phyloP scores from a whole-genome alignment of 1,140 invertebrate species.

The Apolygus lucorum region DNA sequence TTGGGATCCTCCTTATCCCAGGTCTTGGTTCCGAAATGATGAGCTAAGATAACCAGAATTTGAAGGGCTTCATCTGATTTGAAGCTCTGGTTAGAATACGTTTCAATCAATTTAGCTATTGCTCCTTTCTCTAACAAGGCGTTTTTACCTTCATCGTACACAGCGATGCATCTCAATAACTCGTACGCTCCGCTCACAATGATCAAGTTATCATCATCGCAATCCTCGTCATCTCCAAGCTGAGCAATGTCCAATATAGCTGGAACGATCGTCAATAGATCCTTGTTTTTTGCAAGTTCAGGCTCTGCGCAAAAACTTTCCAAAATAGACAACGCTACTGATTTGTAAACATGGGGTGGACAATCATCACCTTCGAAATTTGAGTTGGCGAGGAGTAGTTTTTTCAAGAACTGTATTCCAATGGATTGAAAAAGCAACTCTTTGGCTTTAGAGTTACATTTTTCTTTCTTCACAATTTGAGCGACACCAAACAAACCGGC shows the following conservation, averaged over 20 bases:
- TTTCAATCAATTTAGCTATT: slow-evolving; percentile 69
- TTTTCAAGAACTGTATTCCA: slow-evolving; percentile 71
- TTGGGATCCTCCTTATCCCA: slow-evolving; percentile 61
- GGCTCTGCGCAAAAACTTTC: slow-evolving; percentile 71
- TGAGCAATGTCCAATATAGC: slow-evolving; percentile 73
- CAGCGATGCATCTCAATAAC: slow-evolving; percentile 68
- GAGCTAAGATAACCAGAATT: slow-evolving; percentile 62
- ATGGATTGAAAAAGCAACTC: slow-evolving; percentile 79
- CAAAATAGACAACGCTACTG: slow-evolving; percentile 73
- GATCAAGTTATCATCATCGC: slow-evolving; percentile 68
- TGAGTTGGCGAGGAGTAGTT: slow-evolving; percentile 54
- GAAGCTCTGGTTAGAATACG: slow-evolving; percentile 74
- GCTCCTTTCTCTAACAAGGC: slow-evolving; percentile 64
- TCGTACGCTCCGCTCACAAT: slow-evolving; percentile 81
- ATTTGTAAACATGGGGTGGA: slow-evolving; percentile 78
- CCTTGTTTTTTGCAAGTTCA: slow-evolving; percentile 65
- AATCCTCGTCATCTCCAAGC: slow-evolving; percentile 61
- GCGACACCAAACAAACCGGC: slow-evolving; percentile 83
- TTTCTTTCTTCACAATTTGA: slow-evolving; percentile 70
- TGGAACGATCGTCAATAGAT: slow-evolving; percentile 70
- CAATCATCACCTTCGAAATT: slow-evolving; percentile 61
- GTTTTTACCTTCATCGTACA: slow-evolving; percentile 60
- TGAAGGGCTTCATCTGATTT: slow-evolving; percentile 76
- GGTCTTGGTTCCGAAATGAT: slow-evolving; percentile 54
- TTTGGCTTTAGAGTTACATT: slow-evolving; percentile 59